phyloP scores from a whole-genome alignment of 2,113 vertebrate species.

The Clarias gariepinus region DNA sequence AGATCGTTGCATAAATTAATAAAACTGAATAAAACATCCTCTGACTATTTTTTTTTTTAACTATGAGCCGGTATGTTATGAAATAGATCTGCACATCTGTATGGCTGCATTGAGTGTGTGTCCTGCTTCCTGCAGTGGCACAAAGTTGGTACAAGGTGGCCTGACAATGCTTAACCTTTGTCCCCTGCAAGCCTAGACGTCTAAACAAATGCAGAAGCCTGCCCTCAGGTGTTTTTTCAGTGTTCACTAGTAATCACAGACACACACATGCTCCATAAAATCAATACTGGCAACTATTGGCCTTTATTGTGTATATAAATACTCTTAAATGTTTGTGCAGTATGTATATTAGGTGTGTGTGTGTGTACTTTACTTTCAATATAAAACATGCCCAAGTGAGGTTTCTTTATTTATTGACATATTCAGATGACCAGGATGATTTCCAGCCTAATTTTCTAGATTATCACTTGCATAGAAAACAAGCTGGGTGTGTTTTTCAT shows the following conservation, averaged over 20 bases:
- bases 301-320: not conserved
- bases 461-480: not conserved
- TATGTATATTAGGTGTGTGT: not conserved
- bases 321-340: not conserved
- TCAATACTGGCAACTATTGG: not conserved
- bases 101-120: not conserved
- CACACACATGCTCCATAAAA: not conserved
- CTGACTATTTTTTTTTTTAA: not conserved
- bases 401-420: not conserved
- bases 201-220: constrained; percentile 32
- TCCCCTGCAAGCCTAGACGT: constrained; percentile 30
- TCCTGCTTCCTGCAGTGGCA: constrained; percentile 3
- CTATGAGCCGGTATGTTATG: not conserved
- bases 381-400: not conserved
- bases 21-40: not conserved
- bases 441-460: not conserved
- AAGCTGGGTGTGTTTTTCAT: not conserved
- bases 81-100: not conserved
- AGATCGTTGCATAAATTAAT: not conserved
- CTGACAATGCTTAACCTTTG: constrained; percentile 53
- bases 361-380: not conserved
- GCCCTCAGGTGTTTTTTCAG: constrained; percentile 27
- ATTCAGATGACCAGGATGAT: constrained; percentile 6
- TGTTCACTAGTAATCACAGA: constrained; percentile 30
- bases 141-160: constrained; percentile 6